Evolutionary conservation across 2,888 invertebrate genomes (phyloP), one percentile per base, ranked within the genome.

Genomic region (Ophion ventricosus): DNA sequence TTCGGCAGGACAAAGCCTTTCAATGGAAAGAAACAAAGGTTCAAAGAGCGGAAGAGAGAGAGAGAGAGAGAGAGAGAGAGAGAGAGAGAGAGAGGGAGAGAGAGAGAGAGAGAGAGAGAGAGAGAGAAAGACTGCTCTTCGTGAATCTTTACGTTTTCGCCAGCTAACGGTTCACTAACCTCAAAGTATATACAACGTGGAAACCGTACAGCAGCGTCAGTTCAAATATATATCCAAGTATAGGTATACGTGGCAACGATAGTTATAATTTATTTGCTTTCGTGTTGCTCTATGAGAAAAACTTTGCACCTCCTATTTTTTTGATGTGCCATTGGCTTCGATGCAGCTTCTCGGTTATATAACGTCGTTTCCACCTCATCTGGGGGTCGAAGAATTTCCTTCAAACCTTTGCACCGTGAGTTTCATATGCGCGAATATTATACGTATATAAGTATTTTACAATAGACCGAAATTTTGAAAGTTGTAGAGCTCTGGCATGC

Each of bases 131-230:
- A 8, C 20, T 54, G 56, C 64, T 66, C 66, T 54, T 10, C 72
- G 70, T 40, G 61, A 72, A 57, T 35, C 64, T n/a, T 82, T 75
- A 63, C 74, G 25, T 79, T 64, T 81, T 78, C 84, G 63, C 67
- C 49, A 43, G 85, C 88, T 84, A 85, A 85, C 85, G 87, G 88
- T 90, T 90, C 88, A 87, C 87, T 86, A 88, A 90, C 89, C 90
- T 87, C 90, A 87, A 88, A 88, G 88, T 89, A 86, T 89, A 89
- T 88, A 89, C 89, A 90, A 86, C 88, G 89, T 14, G 43, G 87
- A 90, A 91, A 91, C 89, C 88, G 87, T 89, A 89, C 88, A 88
- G 88, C 88, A 83, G 84, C 87, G 85, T 82, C 80, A 83, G 75
- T 84, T 84, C 57, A 76, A 59, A 29, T 29, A 59, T 64, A 77